Percentiles rank a stretch among this genome's conserved stretches.
phyloP scores from a whole-genome alignment of 2,888 invertebrate species.

The Cryptosula pallasiana region DNA sequence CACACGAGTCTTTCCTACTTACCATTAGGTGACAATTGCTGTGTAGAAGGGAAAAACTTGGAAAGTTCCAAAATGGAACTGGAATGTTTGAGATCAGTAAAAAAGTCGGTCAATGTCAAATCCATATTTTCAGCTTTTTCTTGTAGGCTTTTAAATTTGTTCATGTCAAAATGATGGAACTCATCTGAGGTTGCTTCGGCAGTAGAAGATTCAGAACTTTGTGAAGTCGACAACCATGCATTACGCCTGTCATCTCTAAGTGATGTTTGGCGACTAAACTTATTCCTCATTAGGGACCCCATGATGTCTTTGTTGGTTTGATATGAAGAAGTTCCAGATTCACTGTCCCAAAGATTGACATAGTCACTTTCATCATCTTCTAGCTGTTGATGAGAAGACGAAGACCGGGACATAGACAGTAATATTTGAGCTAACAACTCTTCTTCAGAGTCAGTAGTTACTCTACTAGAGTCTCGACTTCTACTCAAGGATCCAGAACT shows the following conservation, averaged over 20 bases:
- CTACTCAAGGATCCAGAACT: not conserved
- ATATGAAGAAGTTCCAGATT: not conserved
- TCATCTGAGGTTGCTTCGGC: not conserved
- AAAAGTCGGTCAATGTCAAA: slow-evolving; percentile 12
- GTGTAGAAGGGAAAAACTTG: slow-evolving; percentile 7
- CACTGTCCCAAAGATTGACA: slow-evolving; percentile 21
- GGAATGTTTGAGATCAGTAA: slow-evolving; percentile 20
- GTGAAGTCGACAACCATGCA: not conserved
- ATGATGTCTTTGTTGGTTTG: slow-evolving; percentile 19
- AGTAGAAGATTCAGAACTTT: not conserved
- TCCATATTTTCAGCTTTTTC: slow-evolving; percentile 24
- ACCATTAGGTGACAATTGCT: not conserved
- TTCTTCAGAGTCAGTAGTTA: slow-evolving; percentile 12
- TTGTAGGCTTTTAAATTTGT: slow-evolving; percentile 23
- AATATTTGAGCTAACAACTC: slow-evolving; percentile 2
- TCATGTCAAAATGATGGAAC: not conserved
- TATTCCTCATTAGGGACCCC: not conserved
- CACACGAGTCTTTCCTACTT: too few relatives aligned
- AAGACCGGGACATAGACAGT: not conserved
- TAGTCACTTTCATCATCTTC: slow-evolving; percentile 18
- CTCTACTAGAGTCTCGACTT: not conserved
- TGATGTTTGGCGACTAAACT: not conserved
- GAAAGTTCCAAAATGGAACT: slow-evolving; percentile 16
- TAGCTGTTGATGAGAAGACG: not conserved
- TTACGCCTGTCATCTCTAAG: not conserved